Base-by-base conservation (phyloP, 2,888 invertebrate species). In the Myopa testacea region DNA sequence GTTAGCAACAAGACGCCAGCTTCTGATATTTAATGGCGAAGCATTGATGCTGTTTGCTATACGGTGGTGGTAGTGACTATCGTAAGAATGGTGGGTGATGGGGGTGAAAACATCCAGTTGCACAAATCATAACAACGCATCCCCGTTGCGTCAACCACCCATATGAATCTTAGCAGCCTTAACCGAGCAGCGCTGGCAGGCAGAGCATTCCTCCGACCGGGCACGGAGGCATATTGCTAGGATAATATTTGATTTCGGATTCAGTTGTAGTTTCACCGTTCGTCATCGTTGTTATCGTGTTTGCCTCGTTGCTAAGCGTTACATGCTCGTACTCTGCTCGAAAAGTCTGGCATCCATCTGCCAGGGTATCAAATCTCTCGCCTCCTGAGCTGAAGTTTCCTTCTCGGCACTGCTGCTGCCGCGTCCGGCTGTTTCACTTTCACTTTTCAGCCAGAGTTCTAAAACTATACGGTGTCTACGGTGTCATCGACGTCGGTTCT, bases 191-290 rank as follows among this genome's bases (percentile, higher is more conserved):
- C 63, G 77, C 68, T 38, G 45, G 45, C 62, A 50, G 40, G 38
- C 73, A 62, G 68, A 78, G 62, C 65, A 16, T 37, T 65, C 65
- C 65, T 65, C 65, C 65, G 55, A 72, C 67, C 69, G 40, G 82
- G 52, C 69, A 69, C 84, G 84, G 85, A 87, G 87, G 87, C 88
- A 88, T 89, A 88, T 89, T 88, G 88, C 89, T 87, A 87, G 88
- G 89, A 89, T 89, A 89, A 89, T 86, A 86, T 89, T 88, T 86
- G 88, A 89, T 87, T 89, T 87, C 84, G 85, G 87, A 87, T 89
- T 89, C 90, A 89, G 89, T 89, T 89, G 89, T 89, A 89, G 88
- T 89, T 90, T 88, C 88, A 88, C 89, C 89, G 89, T 89, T 84
- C 89, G 86, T 85, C 88, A 87, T 86, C 82, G 88, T 85, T 86